phyloP scores from a whole-genome alignment of 2,797 vertebrate species.

The Graptemys geographica region DNA sequence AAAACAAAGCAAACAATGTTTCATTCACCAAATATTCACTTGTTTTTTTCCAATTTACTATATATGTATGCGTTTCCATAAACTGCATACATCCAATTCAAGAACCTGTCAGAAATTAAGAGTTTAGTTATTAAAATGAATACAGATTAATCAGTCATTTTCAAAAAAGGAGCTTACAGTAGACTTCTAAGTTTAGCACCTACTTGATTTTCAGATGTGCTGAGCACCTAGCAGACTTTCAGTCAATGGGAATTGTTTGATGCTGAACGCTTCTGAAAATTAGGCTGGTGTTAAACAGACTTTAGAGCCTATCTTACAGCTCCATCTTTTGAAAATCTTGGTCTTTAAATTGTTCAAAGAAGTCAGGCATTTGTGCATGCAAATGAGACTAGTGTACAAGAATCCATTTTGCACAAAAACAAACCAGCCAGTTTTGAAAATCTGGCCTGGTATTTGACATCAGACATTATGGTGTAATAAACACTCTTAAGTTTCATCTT shows the following conservation, averaged over 20 bases:
- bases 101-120: background rate
- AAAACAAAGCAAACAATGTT: constrained; percentile 31
- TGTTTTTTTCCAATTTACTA: background rate
- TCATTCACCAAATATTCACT: background rate
- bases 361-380: background rate
- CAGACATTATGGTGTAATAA: background rate
- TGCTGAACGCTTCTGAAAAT: background rate
- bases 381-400: background rate
- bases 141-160: background rate
- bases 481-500: background rate
- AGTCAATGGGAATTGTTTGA: background rate
- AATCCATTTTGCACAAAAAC: background rate
- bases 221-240: background rate
- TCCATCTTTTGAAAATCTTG: background rate
- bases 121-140: background rate
- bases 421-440: background rate
- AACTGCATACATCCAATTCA: background rate
- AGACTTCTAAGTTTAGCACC: background rate
- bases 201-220: background rate
- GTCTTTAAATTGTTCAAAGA: background rate
- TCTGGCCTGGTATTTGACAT: background rate
- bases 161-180: background rate
- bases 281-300: background rate
- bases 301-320: background rate
- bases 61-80: background rate